Evolutionary conservation across 2,113 vertebrate species (phyloP), one percentile per base, ranked within the genome.

Genomic region (Mellivora capensis): DNA sequence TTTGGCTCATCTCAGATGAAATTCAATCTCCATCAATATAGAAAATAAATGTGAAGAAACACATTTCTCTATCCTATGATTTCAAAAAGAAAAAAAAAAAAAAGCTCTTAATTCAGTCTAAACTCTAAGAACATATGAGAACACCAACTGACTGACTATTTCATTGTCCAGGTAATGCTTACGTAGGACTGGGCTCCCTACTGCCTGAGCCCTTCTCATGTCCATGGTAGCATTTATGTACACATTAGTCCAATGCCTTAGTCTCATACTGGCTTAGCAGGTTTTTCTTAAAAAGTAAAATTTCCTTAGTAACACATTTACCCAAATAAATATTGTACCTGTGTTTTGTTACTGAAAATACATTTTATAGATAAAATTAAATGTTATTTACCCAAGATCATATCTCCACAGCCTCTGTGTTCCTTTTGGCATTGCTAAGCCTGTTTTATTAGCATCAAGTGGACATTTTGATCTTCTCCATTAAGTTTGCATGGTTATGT

Each of bases 1-100:
- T 97, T 96, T 87, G 69, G 34, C 69, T 94, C 20, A 79, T 94
- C 29, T 96, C 59, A 93, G 80, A 97, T 79, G 8, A 95, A 93
- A 92, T 87, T 71, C 85, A 82, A 74, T 79, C 52, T 80, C 25
- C 5, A 89, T 64, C 20, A 80, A 90, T 29, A 91, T 15, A 14
- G 23, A 87, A 93, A 96, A 83, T 74, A 95, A 79, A 97, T 93
- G 29, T 88, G n/a, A 93, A 83, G 67, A 76, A 88, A 14, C 39
- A 76, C 94, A 96, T 92, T 92, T 91, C 69, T 88, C 31, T 74
- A 25, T 82, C 39, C 18, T 79, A 7, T 71, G 34, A 91, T 81
- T 93, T 93, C 47, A 84, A 96, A 93, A 82, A 94, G 15, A 27
- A 69, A 94, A 81, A 90, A 34, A 90, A 34, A 61, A 92, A 77